A percentile compares a stretch with the other conserved stretches of the same genome.
These are phyloP conservation scores for Drosophila kikkawai DNA, from an alignment of 1,140 invertebrate genomes.

Conservation along the genomic window DNA sequence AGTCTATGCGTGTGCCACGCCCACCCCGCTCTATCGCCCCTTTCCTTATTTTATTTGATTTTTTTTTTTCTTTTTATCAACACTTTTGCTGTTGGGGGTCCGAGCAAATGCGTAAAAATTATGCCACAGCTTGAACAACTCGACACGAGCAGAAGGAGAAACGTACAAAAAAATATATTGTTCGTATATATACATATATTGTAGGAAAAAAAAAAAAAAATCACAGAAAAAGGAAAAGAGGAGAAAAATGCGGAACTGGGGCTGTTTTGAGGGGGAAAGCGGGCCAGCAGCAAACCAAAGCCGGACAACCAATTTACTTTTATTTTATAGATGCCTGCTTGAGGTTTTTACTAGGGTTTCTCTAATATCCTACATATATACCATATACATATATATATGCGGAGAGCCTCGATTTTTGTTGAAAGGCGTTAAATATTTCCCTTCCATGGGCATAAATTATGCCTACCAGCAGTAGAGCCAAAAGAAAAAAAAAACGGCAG, in stretches of 20 bases:
- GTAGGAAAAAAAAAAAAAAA: slow-evolving; percentile 14
- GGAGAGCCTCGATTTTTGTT: not conserved
- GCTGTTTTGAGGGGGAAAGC: slow-evolving; percentile 9
- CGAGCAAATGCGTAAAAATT: slow-evolving; percentile 66
- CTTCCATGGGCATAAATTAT: slow-evolving; percentile 60
- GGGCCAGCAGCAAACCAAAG: slow-evolving; percentile 23
- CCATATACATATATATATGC: not conserved
- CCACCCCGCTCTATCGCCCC: slow-evolving; percentile 15
- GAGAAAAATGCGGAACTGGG: slow-evolving; percentile 36
- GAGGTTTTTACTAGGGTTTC: slow-evolving; percentile 43
- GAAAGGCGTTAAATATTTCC: slow-evolving; percentile 67
- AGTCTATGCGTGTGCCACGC: slow-evolving; percentile 44
- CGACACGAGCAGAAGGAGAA: slow-evolving; percentile 41
- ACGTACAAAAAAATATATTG: slow-evolving; percentile 22
- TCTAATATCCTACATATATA: slow-evolving; percentile 14
- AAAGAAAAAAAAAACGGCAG: slow-evolving; percentile 26
- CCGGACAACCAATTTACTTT: slow-evolving; percentile 67
- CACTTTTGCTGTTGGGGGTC: slow-evolving; percentile 33
- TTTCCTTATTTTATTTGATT: not conserved
- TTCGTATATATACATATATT: slow-evolving; percentile 3
- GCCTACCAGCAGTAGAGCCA: slow-evolving; percentile 38
- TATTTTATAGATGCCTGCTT: slow-evolving; percentile 56
- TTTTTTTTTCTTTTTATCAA: slow-evolving; percentile 27
- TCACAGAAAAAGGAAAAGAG: slow-evolving; percentile 2
- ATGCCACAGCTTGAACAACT: slow-evolving; percentile 65